Percentiles rank a stretch among this genome's conserved stretches.
Conservation (phyloP, 2,797 vertebrate genomes). For the Pseudochirops cupreus region DNA sequence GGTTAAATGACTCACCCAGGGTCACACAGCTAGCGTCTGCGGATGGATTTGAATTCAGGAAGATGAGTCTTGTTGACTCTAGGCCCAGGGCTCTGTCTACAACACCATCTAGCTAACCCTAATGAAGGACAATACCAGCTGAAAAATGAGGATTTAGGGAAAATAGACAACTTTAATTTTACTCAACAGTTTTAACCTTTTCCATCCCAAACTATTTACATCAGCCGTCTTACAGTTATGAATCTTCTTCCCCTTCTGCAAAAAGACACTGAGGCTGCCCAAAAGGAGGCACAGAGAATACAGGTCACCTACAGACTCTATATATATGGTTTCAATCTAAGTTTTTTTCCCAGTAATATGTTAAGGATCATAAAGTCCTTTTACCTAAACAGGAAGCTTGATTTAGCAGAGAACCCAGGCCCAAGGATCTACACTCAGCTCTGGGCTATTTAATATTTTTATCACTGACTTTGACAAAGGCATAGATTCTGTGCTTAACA, state of each 20-base stretch:
- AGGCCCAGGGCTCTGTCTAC: neutral
- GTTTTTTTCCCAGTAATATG: neutral
- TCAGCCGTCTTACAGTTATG: neutral
- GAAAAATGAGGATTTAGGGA: neutral
- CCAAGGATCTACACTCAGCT: too few species aligned
- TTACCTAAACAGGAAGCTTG: conserved; percentile 31
- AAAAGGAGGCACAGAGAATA: neutral
- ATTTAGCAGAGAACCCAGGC: neutral
- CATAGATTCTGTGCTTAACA: neutral
- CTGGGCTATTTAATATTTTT: neutral
- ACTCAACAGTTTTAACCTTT: neutral
- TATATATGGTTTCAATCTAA: too few species aligned
- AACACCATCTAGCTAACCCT: neutral
- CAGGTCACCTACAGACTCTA: too few species aligned
- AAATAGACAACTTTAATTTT: neutral
- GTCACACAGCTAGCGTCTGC: neutral
- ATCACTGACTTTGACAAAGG: neutral
- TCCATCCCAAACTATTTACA: neutral
- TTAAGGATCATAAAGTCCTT: conserved; percentile 22
- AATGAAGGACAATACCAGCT: neutral
- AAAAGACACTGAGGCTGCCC: neutral
- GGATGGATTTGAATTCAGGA: neutral
- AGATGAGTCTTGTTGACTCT: neutral
- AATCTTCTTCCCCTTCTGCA: neutral
- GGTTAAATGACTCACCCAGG: neutral